Evolutionary conservation across 2,888 invertebrate genomes (phyloP), one percentile per base, ranked within the genome.

Genomic region (Eristalinus sepulchralis): DNA sequence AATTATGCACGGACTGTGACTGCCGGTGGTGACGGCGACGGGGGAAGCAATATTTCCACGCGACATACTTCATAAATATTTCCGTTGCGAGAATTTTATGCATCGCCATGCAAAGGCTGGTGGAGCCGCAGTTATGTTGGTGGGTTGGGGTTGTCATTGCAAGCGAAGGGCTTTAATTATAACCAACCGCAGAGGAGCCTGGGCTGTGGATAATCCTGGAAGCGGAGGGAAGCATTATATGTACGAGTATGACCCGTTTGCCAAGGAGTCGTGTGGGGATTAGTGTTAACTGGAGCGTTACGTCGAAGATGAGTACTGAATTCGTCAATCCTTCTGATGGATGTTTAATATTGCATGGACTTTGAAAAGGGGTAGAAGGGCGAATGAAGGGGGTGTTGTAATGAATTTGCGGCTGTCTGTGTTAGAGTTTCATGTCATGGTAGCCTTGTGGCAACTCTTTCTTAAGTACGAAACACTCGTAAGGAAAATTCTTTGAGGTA

Each of bases 21-120:
- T 68, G 36, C 27, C 68, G 55, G 4, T 27, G 27, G 27, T 27
- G 27, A 5, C 27, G 27, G 2, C 27, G 2, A 27, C 27, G 27
- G 5, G 36, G 22, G 62, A n/a, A 63, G 78, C n/a, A 71, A 59
- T 71, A 36, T 55, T 73, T 80, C 31, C 80, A 71, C 39, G 64
- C 47, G 64, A 59, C 39, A 33, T 71, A 59, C 39, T 78, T 78
- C 62, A 71, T 78, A 39, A 78, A 78, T 78, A 71, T 78, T 70
- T 77, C 36, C 62, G 34, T 36, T 24, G 53, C 68, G 47, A 17
- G 62, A 60, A 77, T 70, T 36, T 63, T 64, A 57, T 78, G 63
- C 34, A 57, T 17, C 47, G 17, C 47, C 57, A 57, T 27, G 2
- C 57, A 20, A 5, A 60, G 13, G n/a, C 17, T n/a, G 47, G 8